phyloP scores from a whole-genome alignment of 2,113 vertebrate genomes.

The Gallinago media region DNA sequence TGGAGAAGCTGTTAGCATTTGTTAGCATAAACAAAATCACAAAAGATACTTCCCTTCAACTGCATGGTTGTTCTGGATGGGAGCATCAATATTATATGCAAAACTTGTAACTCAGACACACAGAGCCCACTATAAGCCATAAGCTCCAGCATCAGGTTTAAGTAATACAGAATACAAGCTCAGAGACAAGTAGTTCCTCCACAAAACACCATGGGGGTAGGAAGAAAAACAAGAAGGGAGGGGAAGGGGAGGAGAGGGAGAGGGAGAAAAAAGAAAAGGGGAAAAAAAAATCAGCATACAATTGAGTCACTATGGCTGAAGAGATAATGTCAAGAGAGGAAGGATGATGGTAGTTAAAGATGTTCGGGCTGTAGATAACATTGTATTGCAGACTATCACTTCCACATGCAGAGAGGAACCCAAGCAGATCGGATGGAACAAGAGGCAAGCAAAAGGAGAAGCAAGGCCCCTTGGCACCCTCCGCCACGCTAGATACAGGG shows the following conservation, averaged over 20 bases:
- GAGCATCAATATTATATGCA: neutral
- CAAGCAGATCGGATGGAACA: neutral
- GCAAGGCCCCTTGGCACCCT: neutral
- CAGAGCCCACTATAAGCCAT: neutral
- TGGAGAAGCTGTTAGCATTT: neutral
- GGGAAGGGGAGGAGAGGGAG: too few species aligned
- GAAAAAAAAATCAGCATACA: neutral
- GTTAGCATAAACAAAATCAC: neutral
- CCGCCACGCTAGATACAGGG: neutral
- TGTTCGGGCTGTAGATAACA: neutral
- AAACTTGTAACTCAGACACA: neutral
- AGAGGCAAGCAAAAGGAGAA: neutral
- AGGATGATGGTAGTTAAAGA: conserved; percentile 2
- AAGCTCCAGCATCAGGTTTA: neutral
- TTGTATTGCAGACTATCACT: neutral
- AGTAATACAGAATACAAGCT: neutral
- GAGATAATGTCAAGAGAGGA: neutral
- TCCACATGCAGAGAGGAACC: conserved; percentile 43
- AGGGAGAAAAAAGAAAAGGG: neutral
- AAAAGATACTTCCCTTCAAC: neutral
- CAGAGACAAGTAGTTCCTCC: neutral
- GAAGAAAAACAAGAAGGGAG: neutral
- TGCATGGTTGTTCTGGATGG: neutral
- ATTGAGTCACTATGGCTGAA: neutral
- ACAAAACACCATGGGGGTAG: neutral